Evolutionary conservation across 2,113 vertebrate species (phyloP), one percentile per base, ranked within the genome.

Genomic region (Myotis davidii): DNA sequence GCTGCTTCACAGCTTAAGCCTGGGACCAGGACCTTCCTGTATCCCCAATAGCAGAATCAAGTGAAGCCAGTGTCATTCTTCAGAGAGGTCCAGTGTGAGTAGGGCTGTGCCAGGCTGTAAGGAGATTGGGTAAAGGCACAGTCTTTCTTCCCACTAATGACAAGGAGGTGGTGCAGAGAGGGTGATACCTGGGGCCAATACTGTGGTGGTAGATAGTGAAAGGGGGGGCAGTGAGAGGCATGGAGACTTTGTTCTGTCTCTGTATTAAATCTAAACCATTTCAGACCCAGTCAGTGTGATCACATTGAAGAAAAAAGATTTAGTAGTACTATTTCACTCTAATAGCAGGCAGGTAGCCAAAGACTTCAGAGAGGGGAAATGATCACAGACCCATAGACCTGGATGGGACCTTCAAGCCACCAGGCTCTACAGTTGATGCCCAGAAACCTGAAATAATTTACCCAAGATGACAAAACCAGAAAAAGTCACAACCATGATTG

Each of bases 251-350:
- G 9, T 42, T 73, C 85, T 76, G 27, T 5, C 7, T 94, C 25
- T 79, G 70, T 69, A 25, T 78, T 95, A 48, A 42, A 89, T 90
- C 23, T 72, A 95, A 74, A 84, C 34, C 14, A 59, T 93, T 82
- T 87, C 32, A 87, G 29, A 81, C 21, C 21, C 39, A 86, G 52
- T 25, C 67, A 84, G 10, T 64, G 59, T 50, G 27, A 92, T 9
- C 37, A 79, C 2, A 72, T 17, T 54, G 52, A 91, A 76, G 65
- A 54, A 65, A 92, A 83, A 88, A 90, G 20, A 9, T 18, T 94
- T 27, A 85, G 50, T 78, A 13, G 6, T 32, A 56, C 13, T 25
- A 37, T 70, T 73, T 90, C 56, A 64, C 0, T 14, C 50, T 72
- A 94, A 65, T 50, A 92, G 89, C 37, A 76, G 50, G 61, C 73